phyloP scores from a whole-genome alignment of 2,888 invertebrate genomes.

The Lydus trimaculatus region DNA sequence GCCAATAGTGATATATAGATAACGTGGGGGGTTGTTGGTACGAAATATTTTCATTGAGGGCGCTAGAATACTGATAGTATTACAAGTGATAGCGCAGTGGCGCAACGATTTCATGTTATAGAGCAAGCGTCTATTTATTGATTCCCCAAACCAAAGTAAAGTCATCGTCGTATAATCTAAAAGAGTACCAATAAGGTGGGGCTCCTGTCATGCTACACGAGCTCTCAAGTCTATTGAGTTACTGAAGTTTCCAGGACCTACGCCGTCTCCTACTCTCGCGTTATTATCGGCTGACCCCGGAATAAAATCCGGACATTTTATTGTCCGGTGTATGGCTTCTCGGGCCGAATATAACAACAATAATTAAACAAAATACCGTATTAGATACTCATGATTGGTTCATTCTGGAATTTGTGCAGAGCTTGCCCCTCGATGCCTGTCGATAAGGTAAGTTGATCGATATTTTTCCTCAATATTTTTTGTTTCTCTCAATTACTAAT shows the following conservation, averaged over 20 bases:
- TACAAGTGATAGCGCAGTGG: constrained; percentile 36
- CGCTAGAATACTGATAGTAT: constrained; percentile 20
- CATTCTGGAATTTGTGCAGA: constrained; percentile 96
- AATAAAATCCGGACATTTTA: constrained; percentile 31
- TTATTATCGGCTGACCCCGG: constrained; percentile 34
- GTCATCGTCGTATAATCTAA: constrained; percentile 42
- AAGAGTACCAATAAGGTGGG: constrained; percentile 52
- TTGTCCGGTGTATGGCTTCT: constrained; percentile 48
- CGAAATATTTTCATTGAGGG: constrained; percentile 23
- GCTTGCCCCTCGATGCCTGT: constrained; percentile 97
- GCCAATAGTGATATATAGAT: neutral
- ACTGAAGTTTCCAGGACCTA: constrained; percentile 28
- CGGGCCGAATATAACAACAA: constrained; percentile 35
- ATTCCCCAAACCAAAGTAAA: constrained; percentile 34
- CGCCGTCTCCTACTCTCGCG: constrained; percentile 28
- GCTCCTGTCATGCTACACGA: constrained; percentile 40
- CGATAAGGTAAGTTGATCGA: constrained; percentile 80
- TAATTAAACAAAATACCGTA: constrained; percentile 41
- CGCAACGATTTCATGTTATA: constrained; percentile 36
- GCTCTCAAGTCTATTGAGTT: constrained; percentile 27
- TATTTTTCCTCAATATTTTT: neutral
- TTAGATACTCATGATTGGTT: constrained; percentile 85
- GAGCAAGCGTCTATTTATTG: constrained; percentile 54
- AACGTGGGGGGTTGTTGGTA: constrained; percentile 13
- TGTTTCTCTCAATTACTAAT: neutral